Evolutionary conservation across 2,113 vertebrate species (phyloP).

Genomic region (Ariopsis seemanni): DNA sequence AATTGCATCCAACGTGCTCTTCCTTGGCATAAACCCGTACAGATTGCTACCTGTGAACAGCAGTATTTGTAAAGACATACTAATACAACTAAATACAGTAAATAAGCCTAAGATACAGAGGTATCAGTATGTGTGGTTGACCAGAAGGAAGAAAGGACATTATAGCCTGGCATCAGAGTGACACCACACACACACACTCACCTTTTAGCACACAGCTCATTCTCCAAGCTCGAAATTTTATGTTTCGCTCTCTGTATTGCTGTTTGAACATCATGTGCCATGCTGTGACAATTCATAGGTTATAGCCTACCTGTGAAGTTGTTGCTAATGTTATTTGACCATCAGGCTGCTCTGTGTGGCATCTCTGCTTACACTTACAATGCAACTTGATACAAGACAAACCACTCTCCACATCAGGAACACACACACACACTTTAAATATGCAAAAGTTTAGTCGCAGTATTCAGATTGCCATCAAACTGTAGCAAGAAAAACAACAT

Average conservation of each 20-base stretch:
- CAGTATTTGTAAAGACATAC: background rate
- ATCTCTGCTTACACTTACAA: constrained; percentile 44
- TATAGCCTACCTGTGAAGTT: background rate
- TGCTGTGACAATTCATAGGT: constrained; percentile 61
- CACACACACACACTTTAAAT: background rate
- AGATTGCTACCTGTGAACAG: too few species aligned
- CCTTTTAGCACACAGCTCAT: constrained; percentile 53
- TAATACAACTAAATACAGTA: background rate
- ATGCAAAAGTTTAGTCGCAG: background rate
- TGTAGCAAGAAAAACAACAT: background rate
- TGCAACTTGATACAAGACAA: constrained; percentile 45
- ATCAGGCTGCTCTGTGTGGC: constrained; percentile 5
- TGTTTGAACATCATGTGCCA: constrained; percentile 60
- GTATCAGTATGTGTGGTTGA: background rate
- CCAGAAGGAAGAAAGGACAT: background rate
- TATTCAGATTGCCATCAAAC: background rate
- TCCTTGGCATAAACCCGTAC: too few species aligned
- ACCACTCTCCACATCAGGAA: constrained; percentile 8
- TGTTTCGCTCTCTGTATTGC: constrained; percentile 67
- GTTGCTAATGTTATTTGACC: background rate
- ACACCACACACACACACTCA: constrained; percentile 44
- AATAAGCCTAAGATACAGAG: background rate
- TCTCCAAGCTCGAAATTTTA: constrained; percentile 65
- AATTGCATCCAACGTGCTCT: too few species aligned
- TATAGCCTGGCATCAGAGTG: background rate